Evolutionary conservation across 2,888 invertebrate genomes (phyloP).

Genomic region (Mythimna loreyi): DNA sequence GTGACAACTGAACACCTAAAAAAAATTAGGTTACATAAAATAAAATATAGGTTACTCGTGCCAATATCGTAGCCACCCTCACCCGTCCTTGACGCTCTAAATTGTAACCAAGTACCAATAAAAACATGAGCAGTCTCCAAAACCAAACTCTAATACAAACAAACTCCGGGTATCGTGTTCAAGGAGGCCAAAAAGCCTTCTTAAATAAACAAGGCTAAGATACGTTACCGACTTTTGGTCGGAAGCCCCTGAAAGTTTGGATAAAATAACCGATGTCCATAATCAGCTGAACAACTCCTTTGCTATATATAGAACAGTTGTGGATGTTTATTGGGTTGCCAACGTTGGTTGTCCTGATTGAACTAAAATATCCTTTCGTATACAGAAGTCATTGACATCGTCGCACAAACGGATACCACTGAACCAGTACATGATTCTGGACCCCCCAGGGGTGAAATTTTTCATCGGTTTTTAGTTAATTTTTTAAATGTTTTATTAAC

Average conservation of each 20-base stretch:
- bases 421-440: no score
- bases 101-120: conserved; percentile 19
- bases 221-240: conserved; percentile 51
- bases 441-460: no score
- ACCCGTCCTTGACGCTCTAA: not conserved
- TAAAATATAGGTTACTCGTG: not conserved
- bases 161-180: conserved; percentile 55
- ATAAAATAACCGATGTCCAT: conserved; percentile 53
- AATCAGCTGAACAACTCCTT: conserved; percentile 47
- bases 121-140: conserved; percentile 39
- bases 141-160: conserved; percentile 35
- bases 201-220: conserved; percentile 50
- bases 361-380: no score
- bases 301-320: conserved; percentile 29
- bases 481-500: no score
- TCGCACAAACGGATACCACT: no score
- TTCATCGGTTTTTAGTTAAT: no score
- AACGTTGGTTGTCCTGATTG: not conserved
- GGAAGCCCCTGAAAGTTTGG: conserved; percentile 39
- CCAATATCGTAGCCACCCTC: not conserved
- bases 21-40: not conserved
- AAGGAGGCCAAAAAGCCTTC: conserved; percentile 45
- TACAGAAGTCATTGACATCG: no score
- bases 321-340: conserved; percentile 33
- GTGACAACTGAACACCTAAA: no score